Evolutionary conservation across 2,888 invertebrate species (phyloP), one percentile per base, ranked within the genome.

Genomic region (Protodeltote pygarga): DNA sequence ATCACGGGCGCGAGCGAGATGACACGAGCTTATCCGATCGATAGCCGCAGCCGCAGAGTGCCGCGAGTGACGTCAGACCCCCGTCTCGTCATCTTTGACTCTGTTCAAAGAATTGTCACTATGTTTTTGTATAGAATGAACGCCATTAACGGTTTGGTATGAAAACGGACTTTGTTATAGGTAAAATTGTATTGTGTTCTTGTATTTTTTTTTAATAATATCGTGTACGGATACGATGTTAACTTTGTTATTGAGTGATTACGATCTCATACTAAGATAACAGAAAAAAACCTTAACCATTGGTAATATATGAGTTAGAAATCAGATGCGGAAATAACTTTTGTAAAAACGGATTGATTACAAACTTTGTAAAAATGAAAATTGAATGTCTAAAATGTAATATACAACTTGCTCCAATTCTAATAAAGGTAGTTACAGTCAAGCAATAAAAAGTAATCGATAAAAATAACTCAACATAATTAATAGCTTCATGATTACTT

Each of bases 11-110:
- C 68, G 87, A 87, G 81, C 73, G 82, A 80, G 86, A 87, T 76
- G 77, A 73, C 74, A 78, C 79, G 75, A 87, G 72, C 80, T 79
- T 77, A 79, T 79, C 83, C 85, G 91, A 90, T 92, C 92, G 89
- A 92, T 92, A 92, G 89, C 90, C 92, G 91, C 92, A 92, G 92
- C 89, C 91, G 92, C 92, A 91, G 90, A 92, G 86, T 85, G 83
- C 81, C 79, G 87, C 83, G 82, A 80, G 86, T 91, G 91, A 91
- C 92, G 92, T 91, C 92, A 91, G 86, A 77, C 75, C 68, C 73
- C 80, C 79, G 90, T 90, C 91, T 90, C 90, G 90, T 91, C 91
- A 91, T 92, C 89, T 91, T 90, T 77, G 85, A 80, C 83, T 86
- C 82, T 78, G 85, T 82, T 85, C 80, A 87, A 88, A 88, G 83